Base-by-base conservation (phyloP, 2,797 vertebrate species). In the Sebastes iracundus region DNA sequence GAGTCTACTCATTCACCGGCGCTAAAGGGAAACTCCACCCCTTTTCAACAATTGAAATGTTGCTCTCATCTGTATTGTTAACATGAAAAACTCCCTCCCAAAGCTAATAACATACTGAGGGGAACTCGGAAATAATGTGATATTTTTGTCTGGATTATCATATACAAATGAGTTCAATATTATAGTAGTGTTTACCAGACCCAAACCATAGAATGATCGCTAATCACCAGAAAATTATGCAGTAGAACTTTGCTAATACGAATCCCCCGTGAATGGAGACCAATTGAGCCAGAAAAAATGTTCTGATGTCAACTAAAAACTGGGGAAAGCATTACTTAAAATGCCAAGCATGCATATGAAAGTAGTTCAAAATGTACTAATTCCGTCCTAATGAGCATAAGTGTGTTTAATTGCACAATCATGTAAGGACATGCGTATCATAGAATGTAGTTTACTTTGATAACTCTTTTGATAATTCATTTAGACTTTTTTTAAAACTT, bases 161-260 rank as follows among this genome's bases (percentile, higher is more conserved):
- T 38, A 20, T 27, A 72, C 35, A 72, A 79, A 74, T 80, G 2
- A 77, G 33, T 79, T 59, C 27, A 55, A 38, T 66, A 65, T 46
- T 55, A 16, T 35, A 65, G 42, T 60, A 11, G 63, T 63, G 63
- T 82, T 75, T 77, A 82, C 53, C 53, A 75, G 53, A 78, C 59
- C 46, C 63, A 87, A 73, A 72, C 7, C 74, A 75, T 53, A 53
- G 32, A 77, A 63, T 75, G 14, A 75, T 58, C 5, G 12, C 58
- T 75, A 82, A 83, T 80, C 63, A 75, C 46, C 55, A 58, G 56
- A 30, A 69, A 49, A 75, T 67, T 27, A 77, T 75, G 52, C 76
- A 77, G 55, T 9, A 73, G 20, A 63, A 86, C 64, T 72, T 42
- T 52, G 22, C 64, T 53, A 46, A 72, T 60, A 77, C 3, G 18